Evolutionary conservation across 2,888 invertebrate genomes (phyloP).

Genomic region (Orchesellides sinensis): DNA sequence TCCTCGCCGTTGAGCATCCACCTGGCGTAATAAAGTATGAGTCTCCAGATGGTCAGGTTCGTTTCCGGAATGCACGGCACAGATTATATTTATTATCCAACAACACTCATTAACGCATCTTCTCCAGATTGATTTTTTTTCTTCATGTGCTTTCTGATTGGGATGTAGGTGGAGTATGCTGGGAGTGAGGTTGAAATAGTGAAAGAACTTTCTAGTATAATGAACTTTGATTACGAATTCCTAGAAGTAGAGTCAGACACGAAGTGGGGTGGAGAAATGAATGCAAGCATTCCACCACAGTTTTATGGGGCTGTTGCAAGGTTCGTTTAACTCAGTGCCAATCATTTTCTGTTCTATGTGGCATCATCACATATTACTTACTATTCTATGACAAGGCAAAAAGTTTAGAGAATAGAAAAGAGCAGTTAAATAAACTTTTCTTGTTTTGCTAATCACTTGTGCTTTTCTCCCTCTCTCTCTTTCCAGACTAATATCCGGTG

Average conservation of each 20-base stretch:
- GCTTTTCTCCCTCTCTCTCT: too few relatives aligned
- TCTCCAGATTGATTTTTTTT: not conserved
- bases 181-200: conserved; percentile 73
- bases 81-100: too few relatives aligned
- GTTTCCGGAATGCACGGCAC: too few relatives aligned
- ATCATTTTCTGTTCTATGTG: not conserved
- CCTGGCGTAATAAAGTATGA: conserved; percentile 72
- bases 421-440: conserved; percentile 32
- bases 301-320: conserved; percentile 70
- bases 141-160: too few relatives aligned
- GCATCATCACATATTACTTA: too few relatives aligned
- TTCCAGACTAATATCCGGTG: conserved; percentile 68
- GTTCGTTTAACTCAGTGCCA: conserved; percentile 2
- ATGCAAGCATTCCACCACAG: conserved; percentile 39
- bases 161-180: conserved; percentile 72
- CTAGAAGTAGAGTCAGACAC: conserved; percentile 68
- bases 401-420: not conserved
- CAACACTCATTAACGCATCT: too few relatives aligned
- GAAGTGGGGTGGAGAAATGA: conserved; percentile 65
- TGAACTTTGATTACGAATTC: conserved; percentile 73
- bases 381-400: too few relatives aligned
- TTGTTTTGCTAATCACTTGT: not conserved
- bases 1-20: conserved; percentile 73
- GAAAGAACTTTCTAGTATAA: conserved; percentile 69
- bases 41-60: conserved; percentile 57